Percentiles rank a stretch among this genome's conserved stretches.
These are phyloP conservation scores for Silurus aristotelis DNA, from an alignment of 2,797 vertebrate species.

Conservation along the genomic window DNA sequence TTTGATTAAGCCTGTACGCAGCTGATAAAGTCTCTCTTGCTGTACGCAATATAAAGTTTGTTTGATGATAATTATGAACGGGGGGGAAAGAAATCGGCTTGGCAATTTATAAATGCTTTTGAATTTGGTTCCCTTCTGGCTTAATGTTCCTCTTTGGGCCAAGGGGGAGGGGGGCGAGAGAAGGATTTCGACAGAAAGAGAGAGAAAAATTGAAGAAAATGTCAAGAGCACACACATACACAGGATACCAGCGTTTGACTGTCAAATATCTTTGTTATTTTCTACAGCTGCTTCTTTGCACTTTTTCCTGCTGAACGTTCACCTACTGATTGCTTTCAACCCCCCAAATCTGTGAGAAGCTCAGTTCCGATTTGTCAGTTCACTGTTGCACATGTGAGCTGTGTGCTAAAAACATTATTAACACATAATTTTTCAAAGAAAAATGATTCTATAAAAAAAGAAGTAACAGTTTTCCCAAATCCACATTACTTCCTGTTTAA, in stretches of 20 bases:
- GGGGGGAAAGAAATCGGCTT: background rate
- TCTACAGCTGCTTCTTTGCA: background rate
- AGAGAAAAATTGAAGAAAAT: conserved; percentile 9
- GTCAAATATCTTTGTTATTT: conserved; percentile 28
- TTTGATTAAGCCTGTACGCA: conserved; percentile 8
- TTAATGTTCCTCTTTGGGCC: conserved; percentile 11
- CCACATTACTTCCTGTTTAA: background rate
- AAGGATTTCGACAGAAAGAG: background rate
- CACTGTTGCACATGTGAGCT: background rate
- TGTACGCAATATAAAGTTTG: conserved; percentile 14
- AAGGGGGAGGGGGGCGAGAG: background rate
- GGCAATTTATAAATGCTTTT: conserved; percentile 21
- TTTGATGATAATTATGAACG: conserved; percentile 35
- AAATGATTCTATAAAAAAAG: background rate
- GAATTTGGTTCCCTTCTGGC: conserved; percentile 10
- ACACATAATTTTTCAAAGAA: background rate
- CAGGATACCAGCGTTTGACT: background rate
- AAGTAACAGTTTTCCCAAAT: too few species aligned
- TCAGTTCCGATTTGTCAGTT: background rate
- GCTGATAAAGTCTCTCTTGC: conserved; percentile 30
- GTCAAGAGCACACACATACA: background rate
- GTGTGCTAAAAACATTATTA: background rate
- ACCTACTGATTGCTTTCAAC: conserved; percentile 1
- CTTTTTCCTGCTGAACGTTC: conserved; percentile 5
- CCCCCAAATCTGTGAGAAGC: background rate